Conservation (phyloP, 2,797 vertebrate genomes). For the Cuculus canorus region DNA sequence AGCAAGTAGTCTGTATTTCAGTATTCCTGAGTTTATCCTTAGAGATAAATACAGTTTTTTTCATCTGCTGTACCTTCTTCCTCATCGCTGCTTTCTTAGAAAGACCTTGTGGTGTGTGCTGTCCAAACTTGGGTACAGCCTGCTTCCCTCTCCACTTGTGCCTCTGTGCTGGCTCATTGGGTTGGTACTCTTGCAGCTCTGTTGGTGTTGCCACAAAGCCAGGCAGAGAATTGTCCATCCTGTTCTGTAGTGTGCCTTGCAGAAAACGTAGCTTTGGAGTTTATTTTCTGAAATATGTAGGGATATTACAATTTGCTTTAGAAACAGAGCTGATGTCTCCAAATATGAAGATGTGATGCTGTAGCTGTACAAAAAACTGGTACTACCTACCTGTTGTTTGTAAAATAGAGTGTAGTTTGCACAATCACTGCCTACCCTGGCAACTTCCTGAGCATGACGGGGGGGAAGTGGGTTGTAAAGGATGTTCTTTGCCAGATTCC, state of each 20-base stretch:
- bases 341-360: neutral
- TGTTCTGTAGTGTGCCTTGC: neutral
- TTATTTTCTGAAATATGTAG: neutral
- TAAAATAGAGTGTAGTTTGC: neutral
- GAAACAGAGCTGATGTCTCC: neutral
- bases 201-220: neutral
- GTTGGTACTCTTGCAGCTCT: neutral
- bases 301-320: neutral
- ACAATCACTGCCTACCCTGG: neutral
- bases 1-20: neutral
- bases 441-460: neutral
- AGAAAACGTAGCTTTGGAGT: neutral
- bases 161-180: neutral
- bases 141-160: neutral
- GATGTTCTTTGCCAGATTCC: neutral
- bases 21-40: neutral
- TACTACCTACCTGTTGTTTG: neutral
- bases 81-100: neutral
- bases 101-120: neutral
- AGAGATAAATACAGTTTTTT: neutral
- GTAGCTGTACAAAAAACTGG: neutral
- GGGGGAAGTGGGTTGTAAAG: neutral
- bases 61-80: neutral
- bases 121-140: neutral
- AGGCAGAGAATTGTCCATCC: neutral